Evolutionary conservation across 2,888 invertebrate genomes (phyloP), one percentile per base, ranked within the genome.

Genomic region (Hofmannophila pseudospretella): DNA sequence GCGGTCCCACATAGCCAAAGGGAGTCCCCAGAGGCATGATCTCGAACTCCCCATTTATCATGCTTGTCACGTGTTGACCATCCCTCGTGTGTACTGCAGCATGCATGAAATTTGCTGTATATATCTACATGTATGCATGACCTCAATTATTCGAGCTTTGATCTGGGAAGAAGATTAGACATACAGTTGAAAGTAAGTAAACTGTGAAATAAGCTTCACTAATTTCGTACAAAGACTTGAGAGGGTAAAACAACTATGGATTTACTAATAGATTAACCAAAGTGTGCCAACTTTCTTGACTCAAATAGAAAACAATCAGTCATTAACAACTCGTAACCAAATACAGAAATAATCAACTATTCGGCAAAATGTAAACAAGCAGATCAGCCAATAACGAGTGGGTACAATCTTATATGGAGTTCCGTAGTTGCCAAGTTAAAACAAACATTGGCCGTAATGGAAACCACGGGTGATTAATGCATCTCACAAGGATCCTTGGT

Each of bases 21-120:
- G 74, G 69, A 68, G 67, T 79, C 84, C 79, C 84, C 47, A 48
- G 81, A 73, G 85, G 77, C 76, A 67, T 84, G 84, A 82, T 80
- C 80, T 78, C 78, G 74, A 69, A 73, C 67, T 78, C 62, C 72
- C 75, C 79, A 80, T 85, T 81, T 81, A 82, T 82, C 81, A 84
- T 82, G 76, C 85, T 77, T 80, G 85, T 84, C 86, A 84, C 84
- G 85, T 68, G 73, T 68, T 85, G 84, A 78, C 85, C 82, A 82
- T 84, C 80, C 82, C 79, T 81, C 75, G 80, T 70, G 66, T 70
- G 71, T 72, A 73, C 69, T 65, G 69, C 64, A 63, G 57, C 61
- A 61, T 58, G 73, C 54, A 54, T 54, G 49, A 49, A 50, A 34
- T 34, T 34, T 19, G 50, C 47, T 48, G 44, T 20, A 29, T 27